Conservation (phyloP, 2,113 vertebrate genomes). For the Amazona vittata region DNA sequence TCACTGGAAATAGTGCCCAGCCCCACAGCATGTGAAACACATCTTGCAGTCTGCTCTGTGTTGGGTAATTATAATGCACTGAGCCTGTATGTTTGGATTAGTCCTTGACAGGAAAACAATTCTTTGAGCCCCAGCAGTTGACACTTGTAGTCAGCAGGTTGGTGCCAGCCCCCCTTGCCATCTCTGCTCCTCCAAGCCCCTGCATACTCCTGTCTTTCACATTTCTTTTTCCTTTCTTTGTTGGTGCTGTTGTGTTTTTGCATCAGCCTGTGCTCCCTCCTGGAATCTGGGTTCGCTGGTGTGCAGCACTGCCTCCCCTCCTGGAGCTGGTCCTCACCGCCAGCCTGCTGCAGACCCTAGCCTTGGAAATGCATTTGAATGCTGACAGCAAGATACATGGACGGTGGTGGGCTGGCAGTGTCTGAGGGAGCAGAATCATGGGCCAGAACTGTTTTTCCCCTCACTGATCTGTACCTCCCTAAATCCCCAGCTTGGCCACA, state of each 20-base stretch:
- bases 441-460: not conserved
- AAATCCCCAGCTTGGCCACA: not conserved
- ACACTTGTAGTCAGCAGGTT: not conserved
- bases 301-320: rapidly evolving
- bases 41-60: not conserved
- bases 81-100: not conserved
- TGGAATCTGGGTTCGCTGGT: not conserved
- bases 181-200: not conserved
- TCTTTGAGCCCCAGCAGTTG: not conserved
- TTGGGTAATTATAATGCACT: not conserved
- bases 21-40: not conserved
- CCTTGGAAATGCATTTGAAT: not conserved
- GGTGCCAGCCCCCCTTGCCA: not conserved
- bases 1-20: not conserved
- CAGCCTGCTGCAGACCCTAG: not conserved
- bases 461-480: not conserved
- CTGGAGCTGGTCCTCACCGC: rapidly evolving
- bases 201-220: not conserved
- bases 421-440: not conserved
- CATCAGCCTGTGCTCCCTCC: not conserved
- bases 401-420: not conserved
- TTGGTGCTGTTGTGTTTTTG: not conserved
- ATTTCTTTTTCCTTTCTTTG: not conserved
- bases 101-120: not conserved
- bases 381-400: not conserved